phyloP scores from a whole-genome alignment of 2,888 invertebrate species.

The Temnothorax rugatulus region DNA sequence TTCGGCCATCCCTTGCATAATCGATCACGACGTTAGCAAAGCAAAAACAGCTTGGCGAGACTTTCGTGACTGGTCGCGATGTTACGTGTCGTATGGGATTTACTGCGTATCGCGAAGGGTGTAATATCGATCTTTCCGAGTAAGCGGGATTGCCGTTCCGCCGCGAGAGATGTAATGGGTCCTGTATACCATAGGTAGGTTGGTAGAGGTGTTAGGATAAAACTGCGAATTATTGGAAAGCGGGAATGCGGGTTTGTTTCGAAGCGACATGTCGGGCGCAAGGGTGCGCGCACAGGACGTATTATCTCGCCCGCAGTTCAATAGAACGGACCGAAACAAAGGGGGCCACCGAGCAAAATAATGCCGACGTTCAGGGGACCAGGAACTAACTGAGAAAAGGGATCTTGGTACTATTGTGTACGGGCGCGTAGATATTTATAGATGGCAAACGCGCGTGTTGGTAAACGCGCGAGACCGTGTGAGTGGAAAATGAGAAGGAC shows the following conservation, averaged over 20 bases:
- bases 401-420: conserved; percentile 76
- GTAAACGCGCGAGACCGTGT: conserved; percentile 68
- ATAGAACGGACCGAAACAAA: conserved; percentile 84
- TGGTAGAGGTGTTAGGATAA: conserved; percentile 65
- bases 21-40: conserved; percentile 49
- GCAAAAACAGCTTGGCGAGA: conserved; percentile 20
- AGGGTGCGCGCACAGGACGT: conserved; percentile 78
- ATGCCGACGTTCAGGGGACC: conserved; percentile 82
- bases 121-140: conserved; percentile 35
- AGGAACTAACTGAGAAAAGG: conserved; percentile 81
- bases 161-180: conserved; percentile 39
- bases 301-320: conserved; percentile 83
- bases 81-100: conserved; percentile 49
- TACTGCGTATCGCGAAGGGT: conserved; percentile 50
- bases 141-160: conserved; percentile 44
- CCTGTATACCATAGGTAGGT: conserved; percentile 25
- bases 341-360: conserved; percentile 82
- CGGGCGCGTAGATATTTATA: conserved; percentile 59
- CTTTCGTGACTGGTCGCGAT: conserved; percentile 51
- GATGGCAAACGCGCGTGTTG: conserved; percentile 54
- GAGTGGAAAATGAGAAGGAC: conserved; percentile 81
- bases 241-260: conserved; percentile 77
- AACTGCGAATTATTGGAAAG: conserved; percentile 76
- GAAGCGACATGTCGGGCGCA: conserved; percentile 72
- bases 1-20: conserved; percentile 46